Percentiles rank a stretch among this genome's conserved stretches.
Conservation (phyloP, 2,113 vertebrate species). For the human (Homo sapiens) region GRCh38 chr13:91190001-91190500, state of each 20-base stretch:
- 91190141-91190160: background rate
- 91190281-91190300: background rate
- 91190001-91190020: too few species aligned
- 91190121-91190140: background rate
- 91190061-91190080: background rate
- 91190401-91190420: background rate
- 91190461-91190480: background rate
- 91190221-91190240: background rate
- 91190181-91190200: background rate
- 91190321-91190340: background rate
- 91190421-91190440: background rate
- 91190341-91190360: background rate
- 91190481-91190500: background rate
- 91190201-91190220: background rate
- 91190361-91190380: background rate
- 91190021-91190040: too few species aligned
- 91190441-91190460: background rate
- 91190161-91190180: background rate
- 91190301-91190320: background rate
- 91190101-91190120: background rate
- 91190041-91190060: background rate
- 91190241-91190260: background rate
- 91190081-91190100: background rate
- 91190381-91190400: background rate
- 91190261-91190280: background rate